A percentile compares a stretch with the other conserved stretches of the same genome.
phyloP scores from a whole-genome alignment of 2,113 vertebrate species.

The Phainopepla nitens region DNA sequence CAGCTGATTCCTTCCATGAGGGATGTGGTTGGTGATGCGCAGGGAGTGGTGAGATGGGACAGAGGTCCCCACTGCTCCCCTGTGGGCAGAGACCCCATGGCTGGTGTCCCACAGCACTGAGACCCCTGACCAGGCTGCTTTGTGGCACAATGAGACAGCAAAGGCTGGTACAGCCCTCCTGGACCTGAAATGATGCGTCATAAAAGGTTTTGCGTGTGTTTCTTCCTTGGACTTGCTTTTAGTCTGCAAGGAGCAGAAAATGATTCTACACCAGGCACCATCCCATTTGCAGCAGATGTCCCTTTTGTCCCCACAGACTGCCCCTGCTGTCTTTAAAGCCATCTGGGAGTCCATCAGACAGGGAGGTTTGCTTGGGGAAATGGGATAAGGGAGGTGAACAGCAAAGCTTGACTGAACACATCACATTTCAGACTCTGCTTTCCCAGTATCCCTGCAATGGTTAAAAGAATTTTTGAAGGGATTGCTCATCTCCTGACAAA shows the following conservation, averaged over 20 bases:
- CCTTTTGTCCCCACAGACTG: background rate
- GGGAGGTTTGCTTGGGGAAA: background rate
- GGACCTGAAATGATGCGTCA: rapidly evolving
- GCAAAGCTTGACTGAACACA: background rate
- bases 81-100: rapidly evolving
- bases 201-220: rapidly evolving
- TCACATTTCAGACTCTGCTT: rapidly evolving
- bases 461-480: background rate
- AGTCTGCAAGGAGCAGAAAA: background rate
- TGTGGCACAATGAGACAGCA: background rate
- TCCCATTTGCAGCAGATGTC: background rate
- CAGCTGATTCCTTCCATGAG: too few species aligned
- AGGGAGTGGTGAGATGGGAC: background rate
- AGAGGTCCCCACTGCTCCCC: background rate
- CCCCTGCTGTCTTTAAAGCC: background rate
- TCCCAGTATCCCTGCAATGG: background rate
- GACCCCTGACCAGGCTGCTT: background rate
- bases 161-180: background rate
- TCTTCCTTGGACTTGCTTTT: background rate
- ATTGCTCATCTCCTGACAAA: background rate
- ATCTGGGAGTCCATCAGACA: background rate
- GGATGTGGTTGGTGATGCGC: background rate
- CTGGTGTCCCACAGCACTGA: background rate
- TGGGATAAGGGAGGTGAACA: background rate
- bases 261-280: background rate